Percentiles rank a stretch among this genome's conserved stretches.
phyloP scores from a whole-genome alignment of 2,888 invertebrate genomes.

The Pogonocherus hispidulus region DNA sequence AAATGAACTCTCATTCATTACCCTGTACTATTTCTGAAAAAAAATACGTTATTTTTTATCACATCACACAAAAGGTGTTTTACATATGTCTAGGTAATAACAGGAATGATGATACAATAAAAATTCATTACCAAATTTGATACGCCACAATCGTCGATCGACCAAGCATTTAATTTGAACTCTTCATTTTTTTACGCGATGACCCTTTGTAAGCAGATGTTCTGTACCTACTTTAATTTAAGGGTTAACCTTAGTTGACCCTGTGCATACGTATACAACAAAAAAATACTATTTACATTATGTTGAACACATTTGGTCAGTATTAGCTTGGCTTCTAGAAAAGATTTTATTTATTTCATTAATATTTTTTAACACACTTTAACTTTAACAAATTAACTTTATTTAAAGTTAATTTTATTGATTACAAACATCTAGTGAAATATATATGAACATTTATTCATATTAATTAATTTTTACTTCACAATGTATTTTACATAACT shows the following conservation, averaged over 20 bases:
- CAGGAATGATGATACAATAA: slow-evolving; percentile 58
- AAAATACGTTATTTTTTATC: slow-evolving; percentile 5
- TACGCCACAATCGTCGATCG: slow-evolving; percentile 49
- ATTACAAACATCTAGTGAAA: too few relatives aligned
- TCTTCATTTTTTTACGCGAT: slow-evolving; percentile 47
- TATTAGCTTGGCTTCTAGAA: too few relatives aligned
- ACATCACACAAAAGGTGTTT: slow-evolving; percentile 43
- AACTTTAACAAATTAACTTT: too few relatives aligned
- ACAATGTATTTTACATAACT: too few relatives aligned
- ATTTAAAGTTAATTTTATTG: too few relatives aligned
- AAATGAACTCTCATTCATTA: too few relatives aligned
- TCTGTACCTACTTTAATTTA: slow-evolving; percentile 48
- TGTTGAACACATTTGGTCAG: slow-evolving; percentile 26
- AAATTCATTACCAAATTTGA: slow-evolving; percentile 59
- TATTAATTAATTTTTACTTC: too few relatives aligned
- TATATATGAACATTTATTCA: too few relatives aligned
- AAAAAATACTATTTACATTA: slow-evolving; percentile 48
- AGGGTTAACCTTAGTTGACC: slow-evolving; percentile 56
- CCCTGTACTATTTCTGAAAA: not conserved
- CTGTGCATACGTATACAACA: slow-evolving; percentile 50
- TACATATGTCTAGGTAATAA: slow-evolving; percentile 54
- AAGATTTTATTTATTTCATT: too few relatives aligned
- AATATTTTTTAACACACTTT: too few relatives aligned
- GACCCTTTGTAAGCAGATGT: slow-evolving; percentile 55
- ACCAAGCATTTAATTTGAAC: slow-evolving; percentile 42